Percentiles rank a stretch among this genome's conserved stretches.
Conservation (phyloP, 2,888 invertebrate genomes). For the Chrysolina americana region DNA sequence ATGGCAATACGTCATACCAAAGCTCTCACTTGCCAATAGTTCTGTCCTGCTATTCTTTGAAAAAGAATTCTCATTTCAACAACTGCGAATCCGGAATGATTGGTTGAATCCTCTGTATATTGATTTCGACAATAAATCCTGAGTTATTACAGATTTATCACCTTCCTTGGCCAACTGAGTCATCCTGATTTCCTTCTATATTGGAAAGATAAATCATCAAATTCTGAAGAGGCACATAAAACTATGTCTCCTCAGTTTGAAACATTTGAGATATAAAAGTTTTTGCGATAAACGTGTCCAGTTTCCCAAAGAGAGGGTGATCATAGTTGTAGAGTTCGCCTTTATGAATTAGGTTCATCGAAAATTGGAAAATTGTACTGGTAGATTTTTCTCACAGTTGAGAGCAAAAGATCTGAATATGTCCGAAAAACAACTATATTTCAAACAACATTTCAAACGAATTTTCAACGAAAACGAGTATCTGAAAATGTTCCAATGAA, state of each 20-base stretch:
- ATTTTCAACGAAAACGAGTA: too few species aligned
- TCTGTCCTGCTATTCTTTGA: neutral
- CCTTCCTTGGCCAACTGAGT: conserved; percentile 37
- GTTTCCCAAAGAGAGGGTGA: conserved; percentile 7
- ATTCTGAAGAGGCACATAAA: conserved; percentile 55
- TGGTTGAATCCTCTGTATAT: conserved; percentile 27
- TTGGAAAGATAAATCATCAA: conserved; percentile 57
- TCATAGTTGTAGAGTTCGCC: neutral
- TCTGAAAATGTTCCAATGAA: too few species aligned
- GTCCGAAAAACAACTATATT: too few species aligned
- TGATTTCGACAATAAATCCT: conserved; percentile 32
- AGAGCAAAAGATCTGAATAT: too few species aligned
- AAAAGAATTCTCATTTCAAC: neutral
- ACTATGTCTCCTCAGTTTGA: conserved; percentile 55
- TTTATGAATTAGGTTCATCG: neutral
- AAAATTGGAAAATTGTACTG: neutral
- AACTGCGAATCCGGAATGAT: neutral
- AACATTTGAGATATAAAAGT: conserved; percentile 54
- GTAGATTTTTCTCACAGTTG: too few species aligned
- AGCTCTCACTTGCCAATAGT: neutral
- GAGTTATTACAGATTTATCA: conserved; percentile 43
- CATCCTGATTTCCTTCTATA: conserved; percentile 50
- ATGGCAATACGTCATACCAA: too few species aligned
- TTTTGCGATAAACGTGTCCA: conserved; percentile 48
- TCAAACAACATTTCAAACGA: too few species aligned